A percentile compares a stretch with the other conserved stretches of the same genome.
Evolutionary conservation across 2,797 vertebrate genomes (phyloP).

Genomic region (Meriones psammophilus): DNA sequence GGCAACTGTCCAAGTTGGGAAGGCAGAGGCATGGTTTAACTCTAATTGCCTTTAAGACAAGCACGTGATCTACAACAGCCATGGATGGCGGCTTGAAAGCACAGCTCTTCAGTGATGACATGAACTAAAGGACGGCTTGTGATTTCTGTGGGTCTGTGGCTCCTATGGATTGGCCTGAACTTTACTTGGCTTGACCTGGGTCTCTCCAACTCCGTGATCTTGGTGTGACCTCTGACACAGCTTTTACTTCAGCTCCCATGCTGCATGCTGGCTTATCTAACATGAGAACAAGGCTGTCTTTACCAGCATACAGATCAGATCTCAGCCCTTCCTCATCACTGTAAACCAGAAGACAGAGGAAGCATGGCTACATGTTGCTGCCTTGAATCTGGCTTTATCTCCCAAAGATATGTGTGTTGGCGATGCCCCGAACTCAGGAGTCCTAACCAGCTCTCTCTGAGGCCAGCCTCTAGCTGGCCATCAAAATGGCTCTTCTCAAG

Average conservation of each 20-base stretch:
- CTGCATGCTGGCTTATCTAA: background rate
- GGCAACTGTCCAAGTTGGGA: background rate
- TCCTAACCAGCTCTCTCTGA: background rate
- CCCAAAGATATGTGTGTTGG: conserved; percentile 75
- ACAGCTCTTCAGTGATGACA: background rate
- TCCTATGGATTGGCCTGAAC: background rate
- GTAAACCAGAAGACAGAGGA: conserved; percentile 72
- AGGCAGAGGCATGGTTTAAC: background rate
- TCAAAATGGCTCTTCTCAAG: background rate
- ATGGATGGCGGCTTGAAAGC: background rate
- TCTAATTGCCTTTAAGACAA: background rate
- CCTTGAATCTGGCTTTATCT: conserved; percentile 69
- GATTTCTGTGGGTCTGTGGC: background rate
- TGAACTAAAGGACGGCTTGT: background rate
- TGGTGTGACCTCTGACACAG: background rate
- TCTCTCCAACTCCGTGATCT: background rate
- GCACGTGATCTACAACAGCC: too few species aligned
- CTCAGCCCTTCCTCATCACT: background rate
- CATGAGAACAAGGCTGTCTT: background rate
- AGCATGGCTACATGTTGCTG: conserved; percentile 64
- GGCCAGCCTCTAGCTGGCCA: background rate
- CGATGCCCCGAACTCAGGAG: conserved; percentile 21
- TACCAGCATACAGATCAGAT: background rate
- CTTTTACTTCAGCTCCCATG: background rate
- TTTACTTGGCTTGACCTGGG: accelerated